Base-by-base conservation (phyloP, 2,113 vertebrate species). In the Istiophorus platypterus region DNA sequence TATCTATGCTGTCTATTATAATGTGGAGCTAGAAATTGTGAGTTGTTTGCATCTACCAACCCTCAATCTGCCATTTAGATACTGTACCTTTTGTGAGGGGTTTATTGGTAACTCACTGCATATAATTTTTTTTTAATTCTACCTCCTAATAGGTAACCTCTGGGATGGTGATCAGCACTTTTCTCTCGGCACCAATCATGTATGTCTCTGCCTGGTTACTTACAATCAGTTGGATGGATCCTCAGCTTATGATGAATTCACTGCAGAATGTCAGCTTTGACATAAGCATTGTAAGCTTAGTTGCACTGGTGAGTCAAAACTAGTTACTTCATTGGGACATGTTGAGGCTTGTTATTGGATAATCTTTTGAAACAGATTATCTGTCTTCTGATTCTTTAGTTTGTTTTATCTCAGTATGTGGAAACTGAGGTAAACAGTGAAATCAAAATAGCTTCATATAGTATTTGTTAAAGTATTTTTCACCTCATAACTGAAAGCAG, bases 151-250 rank as follows among this genome's bases (percentile, higher is more conserved):
- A 99, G 98, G 94, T 99, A 79, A 97, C 97, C 63, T 96, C 98
- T 52, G 98, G 98, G 62, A 99, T 99, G 98, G 96, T 99, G 79
- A 97, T 99, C 88, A 96, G 97, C 95, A 99, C 98, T 6, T 97
- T 99, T 81, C 97, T 99, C 59, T 99, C 98, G 64, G 98, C 98
- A 52, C 98, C 98, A 0, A 98, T 99, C 54, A 97, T 99, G 97
- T 99, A 98, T 0, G 96, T 97, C 70, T 99, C 98, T 82, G 97
- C 97, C 0, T 99, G 98, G 98, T 91, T 99, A 70, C 87, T 99
- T 67, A 97, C 97, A 17, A 96, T 99, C 51, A 96, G 95, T 0
- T 95, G 95, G 70, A 98, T 97, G 97, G 97, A 99, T 86, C 94
- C 96, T 39, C 95, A 96, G 77, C 95, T 88, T 0, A 61, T 98